Base-by-base conservation (phyloP, 2,797 vertebrate genomes). In the Megaceryle alcyon region DNA sequence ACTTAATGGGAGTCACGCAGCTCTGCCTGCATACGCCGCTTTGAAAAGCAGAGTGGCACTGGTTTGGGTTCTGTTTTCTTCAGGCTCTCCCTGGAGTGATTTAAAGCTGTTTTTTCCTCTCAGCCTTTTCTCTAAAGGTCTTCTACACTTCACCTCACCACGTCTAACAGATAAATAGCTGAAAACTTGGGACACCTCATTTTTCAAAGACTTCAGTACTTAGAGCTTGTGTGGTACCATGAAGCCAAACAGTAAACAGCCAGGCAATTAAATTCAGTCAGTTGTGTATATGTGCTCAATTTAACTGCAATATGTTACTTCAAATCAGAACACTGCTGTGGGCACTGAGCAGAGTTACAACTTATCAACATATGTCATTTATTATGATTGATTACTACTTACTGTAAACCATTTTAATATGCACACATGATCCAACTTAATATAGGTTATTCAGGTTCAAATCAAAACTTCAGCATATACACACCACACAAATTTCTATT, bases 1-100 rank as follows among this genome's bases (percentile, higher is more conserved):
- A 75, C 80, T 90, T 95, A 96, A 95, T 96, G 94, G 85, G 92
- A 95, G 64, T 94, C 94, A 94, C 84, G 93, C 93, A 94, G 96
- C 77, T 96, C 56, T 1, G 64, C 63, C 82, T 89, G 65, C 53
- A 7, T 63, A 68, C 3, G 13, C 28, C 1, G 11, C 94, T 96
- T 97, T 94, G 94, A 96, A 96, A 94, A 94, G 78, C 0, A 77
- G 33, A 63, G 35, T 39, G 59, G 33, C 35, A 35, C 33, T 75
- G 53, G 9, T 92, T 93, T 75, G 76, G 49, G 39, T 73, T 86
- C 53, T 83, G 78, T 33, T 88, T 82, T 92, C 72, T 61, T 90
- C 65, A 96, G 79, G 73, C 64, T 94, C 64, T 93, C 61, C 92
- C 78, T 81, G 94, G 81, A 82, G 93, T n/a, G 93, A 91, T 88